Conservation (phyloP, 2,888 invertebrate genomes). For the Drosophila tanythrix region DNA sequence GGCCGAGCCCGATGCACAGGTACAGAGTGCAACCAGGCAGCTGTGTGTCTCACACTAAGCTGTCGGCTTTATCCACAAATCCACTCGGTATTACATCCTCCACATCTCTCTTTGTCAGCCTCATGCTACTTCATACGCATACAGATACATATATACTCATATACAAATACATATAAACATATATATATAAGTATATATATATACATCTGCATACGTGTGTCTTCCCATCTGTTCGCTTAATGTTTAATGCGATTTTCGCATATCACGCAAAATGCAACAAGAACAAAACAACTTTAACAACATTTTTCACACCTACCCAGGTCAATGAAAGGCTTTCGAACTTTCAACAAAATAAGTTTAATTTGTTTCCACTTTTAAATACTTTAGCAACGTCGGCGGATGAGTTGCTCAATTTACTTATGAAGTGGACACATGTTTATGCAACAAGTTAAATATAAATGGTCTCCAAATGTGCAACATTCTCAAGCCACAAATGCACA, state of each 20-base stretch:
- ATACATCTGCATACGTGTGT: neutral
- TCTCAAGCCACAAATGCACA: too few species aligned
- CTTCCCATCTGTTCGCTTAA: conserved; percentile 48
- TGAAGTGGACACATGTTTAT: neutral
- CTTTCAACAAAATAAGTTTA: neutral
- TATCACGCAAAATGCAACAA: conserved; percentile 45
- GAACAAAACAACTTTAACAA: conserved; percentile 10
- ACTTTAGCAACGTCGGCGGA: neutral
- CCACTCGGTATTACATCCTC: conserved; percentile 47
- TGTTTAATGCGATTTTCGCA: conserved; percentile 60
- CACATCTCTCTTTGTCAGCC: conserved; percentile 44
- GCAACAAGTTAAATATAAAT: neutral
- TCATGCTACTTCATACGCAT: conserved; percentile 8
- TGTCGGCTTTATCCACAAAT: conserved; percentile 65
- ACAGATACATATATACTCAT: neutral
- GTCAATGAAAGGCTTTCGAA: conserved; percentile 43
- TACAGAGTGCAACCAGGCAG: conserved; percentile 57
- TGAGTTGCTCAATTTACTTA: neutral
- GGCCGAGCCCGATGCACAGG: conserved; percentile 35
- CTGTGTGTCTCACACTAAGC: conserved; percentile 63
- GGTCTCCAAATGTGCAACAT: neutral
- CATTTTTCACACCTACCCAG: conserved; percentile 51
- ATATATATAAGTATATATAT: neutral
- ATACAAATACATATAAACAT: neutral
- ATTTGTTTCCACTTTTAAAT: neutral